Conservation (phyloP, 2,113 vertebrate genomes). For the Zosterops lateralis region DNA sequence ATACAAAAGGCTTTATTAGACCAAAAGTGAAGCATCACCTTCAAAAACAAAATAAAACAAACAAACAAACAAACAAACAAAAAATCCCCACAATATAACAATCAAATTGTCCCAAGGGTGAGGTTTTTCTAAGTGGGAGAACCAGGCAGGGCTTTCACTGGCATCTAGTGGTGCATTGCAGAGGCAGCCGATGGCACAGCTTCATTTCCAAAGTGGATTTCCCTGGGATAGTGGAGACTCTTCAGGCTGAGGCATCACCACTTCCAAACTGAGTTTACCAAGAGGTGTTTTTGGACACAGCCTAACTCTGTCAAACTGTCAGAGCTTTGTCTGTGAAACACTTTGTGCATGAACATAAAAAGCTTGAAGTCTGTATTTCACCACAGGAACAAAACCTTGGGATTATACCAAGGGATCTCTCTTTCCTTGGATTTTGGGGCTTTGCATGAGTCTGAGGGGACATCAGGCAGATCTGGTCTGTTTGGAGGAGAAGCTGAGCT, state of each 20-base stretch:
- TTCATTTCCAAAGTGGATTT: not conserved
- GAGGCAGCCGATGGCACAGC: not conserved
- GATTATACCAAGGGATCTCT: not conserved
- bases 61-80: not conserved
- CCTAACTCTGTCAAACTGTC: not conserved
- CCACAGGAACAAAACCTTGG: not conserved
- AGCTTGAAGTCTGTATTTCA: rapidly evolving
- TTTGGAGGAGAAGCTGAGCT: not conserved
- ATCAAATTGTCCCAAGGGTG: not conserved
- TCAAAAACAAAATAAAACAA: not conserved
- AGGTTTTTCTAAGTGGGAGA: not conserved
- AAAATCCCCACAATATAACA: not conserved
- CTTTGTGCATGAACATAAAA: not conserved
- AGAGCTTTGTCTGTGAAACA: not conserved
- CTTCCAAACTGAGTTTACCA: not conserved
- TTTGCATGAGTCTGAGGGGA: not conserved
- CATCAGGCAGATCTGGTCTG: not conserved
- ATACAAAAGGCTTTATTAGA: not conserved
- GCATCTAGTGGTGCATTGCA: slow-evolving; percentile 37
- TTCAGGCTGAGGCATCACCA: not conserved
- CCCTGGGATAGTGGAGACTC: rapidly evolving
- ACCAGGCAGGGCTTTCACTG: slow-evolving; percentile 40
- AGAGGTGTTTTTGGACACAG: not conserved
- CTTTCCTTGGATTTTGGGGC: not conserved
- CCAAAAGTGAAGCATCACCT: not conserved